These are phyloP conservation scores for Alouatta palliata DNA, from an alignment of 2,113 vertebrate species.

Conservation along the genomic window DNA sequence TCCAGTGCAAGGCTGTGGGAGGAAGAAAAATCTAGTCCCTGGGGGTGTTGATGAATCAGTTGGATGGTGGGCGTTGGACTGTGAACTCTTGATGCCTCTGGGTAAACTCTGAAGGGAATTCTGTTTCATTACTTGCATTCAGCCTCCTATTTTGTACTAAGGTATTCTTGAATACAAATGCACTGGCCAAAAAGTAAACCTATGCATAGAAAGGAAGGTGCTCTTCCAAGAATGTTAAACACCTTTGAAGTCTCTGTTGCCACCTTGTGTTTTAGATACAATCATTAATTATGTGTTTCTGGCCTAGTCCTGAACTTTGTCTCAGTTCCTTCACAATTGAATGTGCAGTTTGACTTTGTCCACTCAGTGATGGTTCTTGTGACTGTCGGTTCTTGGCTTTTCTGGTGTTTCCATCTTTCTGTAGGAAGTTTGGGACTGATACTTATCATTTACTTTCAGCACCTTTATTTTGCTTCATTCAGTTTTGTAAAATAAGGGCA, in stretches of 20 bases:
- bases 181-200: neutral
- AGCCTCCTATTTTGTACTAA: neutral
- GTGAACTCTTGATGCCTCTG: neutral
- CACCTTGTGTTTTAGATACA: neutral
- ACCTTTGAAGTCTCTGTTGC: neutral
- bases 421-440: neutral
- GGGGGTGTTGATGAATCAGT: neutral
- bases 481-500: neutral
- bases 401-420: neutral
- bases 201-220: neutral
- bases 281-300: neutral
- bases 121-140: neutral
- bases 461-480: neutral
- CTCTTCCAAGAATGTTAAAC: neutral
- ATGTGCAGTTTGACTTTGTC: neutral
- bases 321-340: neutral
- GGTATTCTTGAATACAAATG: neutral
- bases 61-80: neutral
- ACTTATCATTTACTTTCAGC: neutral
- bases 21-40: neutral
- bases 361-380: neutral
- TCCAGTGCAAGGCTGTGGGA: neutral
- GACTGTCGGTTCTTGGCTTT: neutral
- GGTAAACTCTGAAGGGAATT: neutral
- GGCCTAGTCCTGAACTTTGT: neutral